Base-by-base conservation (phyloP, 1,140 invertebrate genomes). In the Drosophila cardini region DNA sequence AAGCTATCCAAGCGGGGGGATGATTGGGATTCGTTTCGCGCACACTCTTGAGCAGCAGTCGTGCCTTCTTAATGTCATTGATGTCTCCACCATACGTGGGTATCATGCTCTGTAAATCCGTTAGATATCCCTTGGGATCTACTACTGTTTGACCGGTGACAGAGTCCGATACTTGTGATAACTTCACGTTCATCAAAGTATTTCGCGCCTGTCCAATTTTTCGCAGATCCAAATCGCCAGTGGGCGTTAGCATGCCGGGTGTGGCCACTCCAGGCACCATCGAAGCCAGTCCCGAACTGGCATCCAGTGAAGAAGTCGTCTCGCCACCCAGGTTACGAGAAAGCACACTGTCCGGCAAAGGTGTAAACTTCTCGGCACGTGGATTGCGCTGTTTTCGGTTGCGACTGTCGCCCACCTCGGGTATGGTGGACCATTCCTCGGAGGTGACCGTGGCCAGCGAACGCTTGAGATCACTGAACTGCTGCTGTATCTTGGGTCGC, bases 171-270 rank as follows among this genome's bases (percentile, higher is more conserved):
- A 99, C 97, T 34, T 99, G 99, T 53, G 97, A 99, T 5, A 99
- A 92, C 93, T 99, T 99, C 0, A 99, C 99, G 91, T 99, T 98
- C 99, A 99, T 99, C 2, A 99, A 93, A n/a, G 98, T 99, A 92
- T 99, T 99, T 92, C 98, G 95, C 0, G 99, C 99, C 94, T 99
- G 98, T 36, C 99, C 99, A 91, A 99, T 99, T 94, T 99, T 99
- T 73, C 98, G 94, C 77, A 99, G 95, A 94, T 99, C 99, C 90
- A 99, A 95, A 92, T 99, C 98, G 30, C 97, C 94, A 30, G 94
- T 94, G 42, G 95, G 95, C 45, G 96, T 96, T 40, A 95, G 91
- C 95, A 96, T 96, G 78, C 96, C 96, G 11, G 96, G 96, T 42
- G 96, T 96, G 30, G 94, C 93, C 0, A 96, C 95, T 10, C 96